These are phyloP conservation scores for Macrosoma leucophasiata DNA, from an alignment of 2,888 invertebrate species.

Conservation along the genomic window DNA sequence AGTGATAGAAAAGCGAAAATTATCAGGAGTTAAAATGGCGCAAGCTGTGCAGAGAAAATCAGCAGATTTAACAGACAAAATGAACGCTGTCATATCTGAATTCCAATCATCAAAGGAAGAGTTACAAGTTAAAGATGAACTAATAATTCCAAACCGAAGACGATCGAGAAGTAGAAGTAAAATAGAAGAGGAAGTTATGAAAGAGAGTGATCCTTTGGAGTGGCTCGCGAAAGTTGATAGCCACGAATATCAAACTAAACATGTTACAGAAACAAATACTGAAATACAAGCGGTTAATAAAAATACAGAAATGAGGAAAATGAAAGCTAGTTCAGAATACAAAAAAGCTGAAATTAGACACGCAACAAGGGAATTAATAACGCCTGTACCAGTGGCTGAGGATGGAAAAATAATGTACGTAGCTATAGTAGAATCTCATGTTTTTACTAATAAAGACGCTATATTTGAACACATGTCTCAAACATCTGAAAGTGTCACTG, in stretches of 20 bases:
- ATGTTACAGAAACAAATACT: slow-evolving; percentile 38
- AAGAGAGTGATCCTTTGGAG: slow-evolving; percentile 41
- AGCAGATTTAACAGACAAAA: slow-evolving; percentile 50
- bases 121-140: slow-evolving; percentile 31
- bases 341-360: slow-evolving; percentile 28
- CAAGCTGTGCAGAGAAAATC: slow-evolving; percentile 53
- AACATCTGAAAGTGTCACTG: no score
- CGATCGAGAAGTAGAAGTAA: slow-evolving; percentile 48
- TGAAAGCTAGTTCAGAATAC: slow-evolving; percentile 4
- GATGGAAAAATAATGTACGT: slow-evolving; percentile 39
- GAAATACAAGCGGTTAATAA: slow-evolving; percentile 15
- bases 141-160: slow-evolving; percentile 26
- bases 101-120: slow-evolving; percentile 50
- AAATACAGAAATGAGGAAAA: slow-evolving; percentile 26
- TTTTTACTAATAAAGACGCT: slow-evolving; percentile 58
- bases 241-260: no score
- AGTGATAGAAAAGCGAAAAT: slow-evolving; percentile 20
- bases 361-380: slow-evolving; percentile 29
- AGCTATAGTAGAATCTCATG: slow-evolving; percentile 63
- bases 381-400: slow-evolving; percentile 29
- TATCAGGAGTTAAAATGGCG: slow-evolving; percentile 56
- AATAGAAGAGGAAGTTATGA: slow-evolving; percentile 36
- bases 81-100: slow-evolving; percentile 59
- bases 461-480: slow-evolving; percentile 49
- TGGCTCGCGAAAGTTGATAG: slow-evolving; percentile 26